Base-by-base conservation (phyloP, 2,113 vertebrate genomes). In the Callorhinus ursinus region DNA sequence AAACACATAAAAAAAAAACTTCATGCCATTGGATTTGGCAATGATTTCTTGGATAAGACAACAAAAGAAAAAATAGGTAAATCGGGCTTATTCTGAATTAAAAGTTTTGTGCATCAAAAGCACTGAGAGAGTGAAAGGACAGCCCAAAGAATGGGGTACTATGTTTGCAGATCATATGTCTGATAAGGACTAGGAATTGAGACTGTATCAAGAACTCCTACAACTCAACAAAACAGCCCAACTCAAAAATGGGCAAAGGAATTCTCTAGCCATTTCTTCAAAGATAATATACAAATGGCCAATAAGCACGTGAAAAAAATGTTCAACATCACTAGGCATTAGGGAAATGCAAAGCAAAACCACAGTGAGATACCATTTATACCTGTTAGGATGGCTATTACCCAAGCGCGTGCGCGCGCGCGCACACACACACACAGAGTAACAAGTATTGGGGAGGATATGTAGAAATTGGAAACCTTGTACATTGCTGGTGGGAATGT, bases 321-420 rank as follows among this genome's bases (percentile, higher is more conserved):
- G 2, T 4, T 90, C 42, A 39, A 49, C 24, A n/a, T 69, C 42
- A 31, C 31, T 86, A n/a, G n/a, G 53, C n/a, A 63, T 14, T 87
- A 77, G 51, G 61, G 12, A 96, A 85, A 86, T 46, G 79, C 19
- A 76, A 77, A 83, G 72, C 57, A 87, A 90, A 96, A 79, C 28
- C 42, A 71, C 15, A 69, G 4, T 39, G 21, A 76, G 33, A 10
- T 69, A 59, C 5, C 13, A 79, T 53, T 84, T 92, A 63, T 16
- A 49, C 28, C 5, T 46, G 53, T 53, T 76, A 26, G 26, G 15
- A 77, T 80, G 53, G 55, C 22, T 89, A 18, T 57, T 79, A 59
- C 39, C 33, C 31, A 53, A 57, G 19, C 4, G 39, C 39, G 39
- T 3, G 39, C 39, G 4, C 39, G 39, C 39, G 39, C 39, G 39